Conservation (phyloP, 1,140 invertebrate genomes). For the Caerostris extrusa region DNA sequence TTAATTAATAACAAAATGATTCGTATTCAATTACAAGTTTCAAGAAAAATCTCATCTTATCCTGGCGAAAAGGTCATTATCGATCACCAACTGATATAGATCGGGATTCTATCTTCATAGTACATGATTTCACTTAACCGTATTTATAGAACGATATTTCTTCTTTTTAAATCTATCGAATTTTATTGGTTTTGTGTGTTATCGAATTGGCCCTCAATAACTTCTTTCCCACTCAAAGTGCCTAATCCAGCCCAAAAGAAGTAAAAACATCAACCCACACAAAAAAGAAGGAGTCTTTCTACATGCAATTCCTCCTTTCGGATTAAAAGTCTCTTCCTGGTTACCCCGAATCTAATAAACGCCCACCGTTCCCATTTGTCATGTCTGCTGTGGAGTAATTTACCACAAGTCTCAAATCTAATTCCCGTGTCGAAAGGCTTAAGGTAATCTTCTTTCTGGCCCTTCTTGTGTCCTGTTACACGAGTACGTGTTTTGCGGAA, state of each 20-base stretch:
- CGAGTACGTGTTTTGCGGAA: too few species aligned
- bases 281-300: neutral
- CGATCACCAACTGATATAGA: neutral
- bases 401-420: neutral
- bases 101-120: neutral
- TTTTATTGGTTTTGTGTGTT: conserved; percentile 37
- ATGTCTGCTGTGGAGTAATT: neutral
- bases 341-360: conserved; percentile 23
- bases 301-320: neutral
- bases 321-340: neutral
- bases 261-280: neutral
- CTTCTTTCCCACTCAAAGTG: neutral
- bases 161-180: neutral
- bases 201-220: neutral
- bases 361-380: neutral
- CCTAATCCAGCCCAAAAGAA: conserved; percentile 6
- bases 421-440: neutral
- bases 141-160: too few species aligned
- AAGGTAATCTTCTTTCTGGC: too few species aligned
- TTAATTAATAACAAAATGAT: too few species aligned
- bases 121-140: too few species aligned
- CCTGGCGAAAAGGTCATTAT: neutral
- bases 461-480: too few species aligned
- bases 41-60: too few species aligned
- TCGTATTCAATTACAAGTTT: too few species aligned